Evolutionary conservation across 2,113 vertebrate genomes (phyloP).

Genomic region (Perca schrenkii): DNA sequence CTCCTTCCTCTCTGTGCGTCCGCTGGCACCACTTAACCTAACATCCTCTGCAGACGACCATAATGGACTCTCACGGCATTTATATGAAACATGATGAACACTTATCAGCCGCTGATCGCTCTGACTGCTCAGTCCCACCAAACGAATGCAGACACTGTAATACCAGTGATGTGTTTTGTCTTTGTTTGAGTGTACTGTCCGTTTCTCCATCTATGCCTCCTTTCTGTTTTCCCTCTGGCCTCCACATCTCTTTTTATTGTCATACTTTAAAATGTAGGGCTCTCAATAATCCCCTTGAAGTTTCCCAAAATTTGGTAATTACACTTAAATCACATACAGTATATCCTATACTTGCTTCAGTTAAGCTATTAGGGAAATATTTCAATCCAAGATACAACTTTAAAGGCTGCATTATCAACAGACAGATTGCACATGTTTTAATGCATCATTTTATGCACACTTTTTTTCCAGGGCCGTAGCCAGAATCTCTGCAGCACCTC

Average conservation of each 20-base stretch:
- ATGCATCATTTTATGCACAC: constrained; percentile 1
- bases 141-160: neutral
- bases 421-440: neutral
- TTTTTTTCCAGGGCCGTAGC: neutral
- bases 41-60: constrained; percentile 54
- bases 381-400: neutral
- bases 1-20: constrained; percentile 49
- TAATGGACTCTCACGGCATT: constrained; percentile 58
- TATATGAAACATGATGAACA: constrained; percentile 51
- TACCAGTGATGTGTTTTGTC: neutral
- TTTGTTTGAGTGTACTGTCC: neutral
- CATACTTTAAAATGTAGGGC: neutral
- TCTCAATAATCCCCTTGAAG: too few species aligned
- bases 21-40: constrained; percentile 73
- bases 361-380: neutral
- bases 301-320: neutral
- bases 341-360: neutral
- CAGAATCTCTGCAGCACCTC: neutral
- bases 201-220: neutral
- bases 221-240: neutral
- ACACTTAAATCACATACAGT: neutral
- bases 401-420: neutral
- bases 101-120: constrained; percentile 24
- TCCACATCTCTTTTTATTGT: neutral
- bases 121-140: neutral